Evolutionary conservation across 1,140 invertebrate genomes (phyloP).

Genomic region (Aphidius gifuensis): DNA sequence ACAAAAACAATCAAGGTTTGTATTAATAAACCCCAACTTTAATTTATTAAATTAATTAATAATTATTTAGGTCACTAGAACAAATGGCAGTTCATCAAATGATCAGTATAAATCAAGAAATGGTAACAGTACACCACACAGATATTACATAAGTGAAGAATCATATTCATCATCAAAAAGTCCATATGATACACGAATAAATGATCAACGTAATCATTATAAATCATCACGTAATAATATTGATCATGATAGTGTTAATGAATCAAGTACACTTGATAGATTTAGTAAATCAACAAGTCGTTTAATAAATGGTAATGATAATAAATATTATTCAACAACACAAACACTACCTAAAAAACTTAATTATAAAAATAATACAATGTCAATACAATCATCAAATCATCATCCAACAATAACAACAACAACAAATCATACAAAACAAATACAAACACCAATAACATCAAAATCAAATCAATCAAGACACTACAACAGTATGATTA

Average conservation of each 20-base stretch:
- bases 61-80: not conserved
- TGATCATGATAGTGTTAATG: slow-evolving; percentile 32
- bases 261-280: slow-evolving; percentile 62
- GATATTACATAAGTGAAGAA: slow-evolving; percentile 6
- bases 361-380: slow-evolving; percentile 42
- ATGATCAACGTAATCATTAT: slow-evolving; percentile 13
- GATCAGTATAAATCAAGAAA: not conserved
- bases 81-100: not conserved
- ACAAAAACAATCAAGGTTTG: slow-evolving; percentile 22
- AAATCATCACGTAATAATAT: slow-evolving; percentile 19
- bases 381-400: slow-evolving; percentile 1
- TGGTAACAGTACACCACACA: not conserved
- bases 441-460: slow-evolving; percentile 37
- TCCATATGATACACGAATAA: slow-evolving; percentile 23
- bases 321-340: slow-evolving; percentile 62
- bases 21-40: slow-evolving; percentile 10
- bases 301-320: slow-evolving; percentile 57
- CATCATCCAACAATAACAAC: slow-evolving; percentile 6
- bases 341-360: slow-evolving; percentile 77
- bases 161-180: slow-evolving; percentile 20
- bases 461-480: slow-evolving; percentile 33
- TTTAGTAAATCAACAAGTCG: slow-evolving; percentile 76
- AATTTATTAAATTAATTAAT: slow-evolving; percentile 8
- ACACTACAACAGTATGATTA: slow-evolving; percentile 67
- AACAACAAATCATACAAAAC: slow-evolving; percentile 12